Percentiles rank a stretch among this genome's conserved stretches.
These are phyloP conservation scores for Ophiothrix spiculata DNA, from an alignment of 35 echinoderm and acorn worm species.

Conservation along the genomic window DNA sequence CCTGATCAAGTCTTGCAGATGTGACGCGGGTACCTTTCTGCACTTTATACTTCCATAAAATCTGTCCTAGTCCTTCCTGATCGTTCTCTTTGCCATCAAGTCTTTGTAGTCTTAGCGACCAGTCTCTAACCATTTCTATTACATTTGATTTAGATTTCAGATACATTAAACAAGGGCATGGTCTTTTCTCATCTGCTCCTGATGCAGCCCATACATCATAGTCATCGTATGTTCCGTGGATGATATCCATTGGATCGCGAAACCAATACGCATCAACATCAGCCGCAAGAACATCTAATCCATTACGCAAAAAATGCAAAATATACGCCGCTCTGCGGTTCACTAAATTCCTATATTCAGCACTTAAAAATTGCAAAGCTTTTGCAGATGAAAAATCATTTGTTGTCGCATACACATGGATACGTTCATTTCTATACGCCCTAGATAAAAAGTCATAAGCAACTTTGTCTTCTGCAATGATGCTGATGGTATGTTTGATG, in stretches of 20 bases:
- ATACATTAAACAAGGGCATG: slow-evolving; percentile 18
- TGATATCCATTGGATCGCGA: background rate
- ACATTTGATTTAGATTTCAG: background rate
- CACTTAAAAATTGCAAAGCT: background rate
- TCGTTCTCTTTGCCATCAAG: background rate
- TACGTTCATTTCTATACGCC: background rate
- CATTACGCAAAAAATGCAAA: background rate
- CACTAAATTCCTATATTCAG: background rate
- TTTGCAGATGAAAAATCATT: background rate
- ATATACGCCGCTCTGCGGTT: background rate
- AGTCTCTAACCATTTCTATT: background rate
- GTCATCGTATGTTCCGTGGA: background rate
- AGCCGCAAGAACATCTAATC: background rate
- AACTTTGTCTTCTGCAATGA: background rate
- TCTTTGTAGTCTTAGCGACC: background rate
- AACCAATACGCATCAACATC: background rate
- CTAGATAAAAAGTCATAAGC: background rate
- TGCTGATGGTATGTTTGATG: background rate
- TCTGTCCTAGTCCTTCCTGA: background rate
- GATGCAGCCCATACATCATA: background rate
- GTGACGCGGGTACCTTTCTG: background rate
- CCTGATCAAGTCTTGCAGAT: background rate
- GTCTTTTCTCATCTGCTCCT: background rate
- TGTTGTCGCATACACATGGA: background rate
- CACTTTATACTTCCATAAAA: background rate